phyloP scores from a whole-genome alignment of 2,797 vertebrate genomes.

The Pelodytes ibericus region DNA sequence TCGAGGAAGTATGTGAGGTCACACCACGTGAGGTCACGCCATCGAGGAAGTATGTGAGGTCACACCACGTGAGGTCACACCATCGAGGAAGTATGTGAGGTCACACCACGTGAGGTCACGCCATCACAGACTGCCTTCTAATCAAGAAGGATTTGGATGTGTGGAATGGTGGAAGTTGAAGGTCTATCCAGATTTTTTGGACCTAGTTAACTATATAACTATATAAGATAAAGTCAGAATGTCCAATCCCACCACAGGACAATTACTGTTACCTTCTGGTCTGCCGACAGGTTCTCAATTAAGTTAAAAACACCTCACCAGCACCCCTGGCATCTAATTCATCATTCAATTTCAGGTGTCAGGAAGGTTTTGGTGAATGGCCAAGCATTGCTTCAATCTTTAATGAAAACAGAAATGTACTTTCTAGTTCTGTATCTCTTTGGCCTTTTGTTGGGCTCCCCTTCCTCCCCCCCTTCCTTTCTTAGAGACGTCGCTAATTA shows the following conservation, averaged over 20 bases:
- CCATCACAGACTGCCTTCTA: too few relatives aligned
- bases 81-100: too few relatives aligned
- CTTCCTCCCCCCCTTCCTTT: background rate
- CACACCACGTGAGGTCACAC: too few relatives aligned
- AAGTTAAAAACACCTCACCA: conserved; percentile 6
- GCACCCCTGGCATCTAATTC: conserved; percentile 57
- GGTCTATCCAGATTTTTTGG: too few relatives aligned
- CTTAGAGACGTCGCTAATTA: conserved; percentile 56
- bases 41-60: too few relatives aligned
- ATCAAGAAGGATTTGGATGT: too few relatives aligned
- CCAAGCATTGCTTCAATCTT: conserved; percentile 64
- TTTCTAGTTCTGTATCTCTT: conserved; percentile 44
- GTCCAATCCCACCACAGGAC: background rate
- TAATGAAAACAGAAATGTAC: conserved; percentile 68
- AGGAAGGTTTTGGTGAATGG: conserved; percentile 58
- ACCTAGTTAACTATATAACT: too few relatives aligned
- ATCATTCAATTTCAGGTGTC: conserved; percentile 66
- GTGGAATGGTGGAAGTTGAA: too few relatives aligned
- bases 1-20: too few relatives aligned
- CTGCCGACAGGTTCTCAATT: conserved; percentile 21
- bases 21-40: too few relatives aligned
- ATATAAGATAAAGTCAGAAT: too few relatives aligned
- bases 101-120: too few relatives aligned
- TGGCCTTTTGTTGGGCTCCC: conserved; percentile 14
- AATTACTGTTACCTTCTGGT: background rate